Conservation (phyloP, 2,888 invertebrate species). For the Orthosia cruda region DNA sequence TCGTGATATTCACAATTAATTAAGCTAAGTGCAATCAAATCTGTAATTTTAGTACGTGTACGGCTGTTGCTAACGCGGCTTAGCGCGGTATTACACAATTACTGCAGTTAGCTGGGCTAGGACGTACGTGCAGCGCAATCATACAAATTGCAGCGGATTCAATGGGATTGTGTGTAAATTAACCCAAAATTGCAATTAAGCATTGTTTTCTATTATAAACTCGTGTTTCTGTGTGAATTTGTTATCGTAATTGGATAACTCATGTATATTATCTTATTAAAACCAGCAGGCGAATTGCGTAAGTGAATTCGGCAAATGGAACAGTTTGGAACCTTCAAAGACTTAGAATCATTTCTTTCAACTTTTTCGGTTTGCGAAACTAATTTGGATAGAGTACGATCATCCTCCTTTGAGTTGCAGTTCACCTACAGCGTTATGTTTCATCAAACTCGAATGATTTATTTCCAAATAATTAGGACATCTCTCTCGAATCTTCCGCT, state of each 20-base stretch:
- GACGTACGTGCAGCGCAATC: slow-evolving; percentile 54
- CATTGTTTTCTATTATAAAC: slow-evolving; percentile 46
- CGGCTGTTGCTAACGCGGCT: slow-evolving; percentile 27
- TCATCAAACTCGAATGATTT: too few species aligned
- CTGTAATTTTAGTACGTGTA: slow-evolving; percentile 56
- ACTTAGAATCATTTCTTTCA: too few species aligned
- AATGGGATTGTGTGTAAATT: slow-evolving; percentile 58
- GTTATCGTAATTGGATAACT: slow-evolving; percentile 29
- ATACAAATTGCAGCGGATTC: slow-evolving; percentile 60
- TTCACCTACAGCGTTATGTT: too few species aligned
- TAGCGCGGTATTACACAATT: slow-evolving; percentile 62
- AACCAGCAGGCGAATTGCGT: too few species aligned
- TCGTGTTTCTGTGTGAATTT: slow-evolving; percentile 37
- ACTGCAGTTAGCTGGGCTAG: slow-evolving; percentile 44
- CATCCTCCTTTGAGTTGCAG: too few species aligned
- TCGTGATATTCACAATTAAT: slow-evolving; percentile 64
- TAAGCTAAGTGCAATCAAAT: slow-evolving; percentile 72
- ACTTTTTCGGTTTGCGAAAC: too few species aligned
- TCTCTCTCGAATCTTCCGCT: too few species aligned
- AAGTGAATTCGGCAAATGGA: too few species aligned
- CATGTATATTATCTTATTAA: slow-evolving; percentile 5
- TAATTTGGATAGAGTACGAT: too few species aligned
- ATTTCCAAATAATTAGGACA: too few species aligned
- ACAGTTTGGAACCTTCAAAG: too few species aligned
- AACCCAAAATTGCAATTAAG: slow-evolving; percentile 52